Evolutionary conservation across 2,113 vertebrate genomes (phyloP).

Genomic region (Zosterops lateralis): DNA sequence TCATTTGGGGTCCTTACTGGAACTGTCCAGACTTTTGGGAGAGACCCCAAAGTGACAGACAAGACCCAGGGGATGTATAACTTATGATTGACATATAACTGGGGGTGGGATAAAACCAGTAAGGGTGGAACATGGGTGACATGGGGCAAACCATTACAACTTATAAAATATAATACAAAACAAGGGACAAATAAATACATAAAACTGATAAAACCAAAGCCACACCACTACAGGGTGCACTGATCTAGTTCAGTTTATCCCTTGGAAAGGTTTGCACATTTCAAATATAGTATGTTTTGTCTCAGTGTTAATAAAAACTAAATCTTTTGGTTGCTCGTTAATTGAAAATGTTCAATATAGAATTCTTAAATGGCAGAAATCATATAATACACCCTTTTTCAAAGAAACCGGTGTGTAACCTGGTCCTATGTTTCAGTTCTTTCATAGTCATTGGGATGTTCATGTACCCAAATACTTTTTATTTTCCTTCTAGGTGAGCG

Average conservation of each 20-base stretch:
- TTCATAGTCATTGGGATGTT: not conserved
- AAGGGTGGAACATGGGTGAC: no score
- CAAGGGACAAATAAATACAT: no score
- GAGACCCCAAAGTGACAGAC: no score
- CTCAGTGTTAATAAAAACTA: not conserved
- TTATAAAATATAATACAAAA: no score
- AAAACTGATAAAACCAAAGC: no score
- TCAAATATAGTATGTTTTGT: not conserved
- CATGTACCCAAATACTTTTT: not conserved
- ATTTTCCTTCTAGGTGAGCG: slow-evolving; percentile 77
- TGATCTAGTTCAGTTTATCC: not conserved
- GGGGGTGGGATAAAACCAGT: no score
- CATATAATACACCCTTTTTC: fast-evolving
- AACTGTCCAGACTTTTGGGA: no score
- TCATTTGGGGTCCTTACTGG: no score
- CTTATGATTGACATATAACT: no score
- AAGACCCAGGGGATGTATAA: no score
- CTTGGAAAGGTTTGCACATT: not conserved
- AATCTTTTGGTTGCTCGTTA: not conserved
- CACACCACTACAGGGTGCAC: not conserved
- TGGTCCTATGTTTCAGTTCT: not conserved
- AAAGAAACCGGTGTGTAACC: not conserved
- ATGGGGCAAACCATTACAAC: no score
- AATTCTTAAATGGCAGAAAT: not conserved
- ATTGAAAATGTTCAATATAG: not conserved